Evolutionary conservation across 35 echinoderm and acorn worm species (phyloP), one percentile per base, ranked within the genome.

Genomic region (Apostichopus californicus): DNA sequence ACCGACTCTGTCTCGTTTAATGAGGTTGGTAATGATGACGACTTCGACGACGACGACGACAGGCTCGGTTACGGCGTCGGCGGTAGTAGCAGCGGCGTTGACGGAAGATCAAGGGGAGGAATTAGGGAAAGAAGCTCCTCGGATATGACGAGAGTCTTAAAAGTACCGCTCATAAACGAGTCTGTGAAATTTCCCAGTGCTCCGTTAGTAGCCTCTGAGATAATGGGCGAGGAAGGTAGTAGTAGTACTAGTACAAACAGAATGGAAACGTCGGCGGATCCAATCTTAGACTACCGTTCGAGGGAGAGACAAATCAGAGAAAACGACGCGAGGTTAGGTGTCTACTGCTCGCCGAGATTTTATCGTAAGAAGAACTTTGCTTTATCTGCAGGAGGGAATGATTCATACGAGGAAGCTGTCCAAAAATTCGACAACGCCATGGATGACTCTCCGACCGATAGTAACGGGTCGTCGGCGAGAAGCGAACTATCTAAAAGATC

Each of bases 311-410:
- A 91, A 9, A 54, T 79, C 0, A 56, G 56, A 55, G 89, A 91
- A 55, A 91, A 79, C 12, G 89, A 91, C 22, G 26, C 73, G 11
- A 77, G 89, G 8, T 25, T 91, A 57, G 89, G 89, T 8, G 89
- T 91, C 56, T 91, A 91, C 46, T 91, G 89, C 24, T 91, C 89
- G 11, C 89, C 89, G 3, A 91, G 89, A 26, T 91, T 91, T 64
- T 91, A 91, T 57, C 54, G 89, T 4, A 91, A 79, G 64, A 89
- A 89, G 63, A 89, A 89, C 63, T 89, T 73, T 72, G 86, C 5
- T 5, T 6, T 59, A 58, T 85, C 81, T n/a, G 5, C 80, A 9
- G 15, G 23, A 15, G 86, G 7, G 8, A 26, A 64, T 5, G 46
- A 72, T 8, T 89, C 22, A 7, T 91, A 91, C 89, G 18, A 18